Base-by-base conservation (phyloP, 2,888 invertebrate genomes). In the Tholera decimalis region DNA sequence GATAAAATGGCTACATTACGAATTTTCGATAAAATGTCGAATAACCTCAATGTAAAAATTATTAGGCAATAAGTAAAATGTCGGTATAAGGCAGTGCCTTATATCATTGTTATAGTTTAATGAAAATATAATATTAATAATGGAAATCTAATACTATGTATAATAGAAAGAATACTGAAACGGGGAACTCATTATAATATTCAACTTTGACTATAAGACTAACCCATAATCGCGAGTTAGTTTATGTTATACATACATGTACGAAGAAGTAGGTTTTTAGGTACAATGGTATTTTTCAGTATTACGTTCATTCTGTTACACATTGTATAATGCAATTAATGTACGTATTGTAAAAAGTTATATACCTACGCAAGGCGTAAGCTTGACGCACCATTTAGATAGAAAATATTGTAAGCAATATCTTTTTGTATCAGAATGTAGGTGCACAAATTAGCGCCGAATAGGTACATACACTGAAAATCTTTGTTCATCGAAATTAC, bases 71-170 rank as follows among this genome's bases (percentile, higher is more conserved):
- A 73, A 65, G 51, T 60, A 72, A 41, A 61, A 61, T 76, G 33
- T 74, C 65, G 79, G 74, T 87, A 89, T 86, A 87, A 85, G 92
- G 91, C 90, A 88, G 92, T 92, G 92, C 91, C 92, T 92, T 92
- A 85, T 86, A 85, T 85, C 82, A 73, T 83, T 84, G 77, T 83
- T 86, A 77, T 84, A 82, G 73, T 75, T 74, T 59, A 71, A 74
- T 72, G 78, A 63, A 6, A 60, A 71, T 57, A 46, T 60, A 50
- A 69, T 47, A 50, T 59, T 76, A 70, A 39, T 65, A 55, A 55
- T 65, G 50, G 56, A 57, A 63, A 58, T 39, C 47, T 76, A 69
- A 41, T 50, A n/a, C n/a, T n/a, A n/a, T n/a, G n/a, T n/a, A n/a
- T n/a, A n/a, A n/a, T n/a, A n/a, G n/a, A n/a, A n/a, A n/a, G n/a